These are phyloP conservation scores for Petrolisthes manimaculis DNA, from an alignment of 2,888 invertebrate genomes.

Conservation along the genomic window DNA sequence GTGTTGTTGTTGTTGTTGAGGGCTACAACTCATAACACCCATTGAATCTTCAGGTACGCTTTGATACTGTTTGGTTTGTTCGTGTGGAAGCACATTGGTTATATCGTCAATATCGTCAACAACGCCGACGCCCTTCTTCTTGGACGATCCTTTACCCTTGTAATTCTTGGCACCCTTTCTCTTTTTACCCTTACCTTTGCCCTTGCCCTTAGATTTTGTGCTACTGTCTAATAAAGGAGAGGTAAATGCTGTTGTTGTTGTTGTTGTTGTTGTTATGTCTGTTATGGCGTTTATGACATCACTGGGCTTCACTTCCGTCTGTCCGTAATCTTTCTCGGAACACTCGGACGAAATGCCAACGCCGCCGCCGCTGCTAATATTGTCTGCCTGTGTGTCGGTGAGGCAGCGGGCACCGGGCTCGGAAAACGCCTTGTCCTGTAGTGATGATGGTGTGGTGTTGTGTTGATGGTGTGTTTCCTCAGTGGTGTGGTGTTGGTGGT, in stretches of 20 bases:
- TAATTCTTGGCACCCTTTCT: conserved; percentile 4
- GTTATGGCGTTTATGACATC: no score
- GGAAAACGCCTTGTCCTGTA: no score
- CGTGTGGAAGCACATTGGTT: conserved; percentile 45
- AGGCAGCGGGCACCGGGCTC: not conserved
- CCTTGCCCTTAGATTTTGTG: conserved; percentile 3
- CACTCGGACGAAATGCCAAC: no score
- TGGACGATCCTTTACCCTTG: conserved; percentile 17
- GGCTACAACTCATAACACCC: not conserved
- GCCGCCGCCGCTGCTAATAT: no score
- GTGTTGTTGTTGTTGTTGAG: not conserved
- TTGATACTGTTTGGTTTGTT: conserved; percentile 47
- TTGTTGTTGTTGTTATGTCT: no score
- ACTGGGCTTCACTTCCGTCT: no score
- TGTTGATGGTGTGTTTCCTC: conserved; percentile 8
- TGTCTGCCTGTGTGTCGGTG: not conserved
- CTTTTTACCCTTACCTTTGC: conserved; percentile 25
- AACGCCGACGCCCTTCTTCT: not conserved
- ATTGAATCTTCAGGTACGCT: conserved; percentile 41
- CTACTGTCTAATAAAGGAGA: not conserved
- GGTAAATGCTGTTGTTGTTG: no score
- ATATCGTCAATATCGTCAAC: not conserved
- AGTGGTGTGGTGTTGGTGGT: not conserved
- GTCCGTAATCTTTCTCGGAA: no score
- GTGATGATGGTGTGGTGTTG: no score